Evolutionary conservation across 2,888 invertebrate species (phyloP), one percentile per base, ranked within the genome.

Genomic region (Antheraea yamamai): DNA sequence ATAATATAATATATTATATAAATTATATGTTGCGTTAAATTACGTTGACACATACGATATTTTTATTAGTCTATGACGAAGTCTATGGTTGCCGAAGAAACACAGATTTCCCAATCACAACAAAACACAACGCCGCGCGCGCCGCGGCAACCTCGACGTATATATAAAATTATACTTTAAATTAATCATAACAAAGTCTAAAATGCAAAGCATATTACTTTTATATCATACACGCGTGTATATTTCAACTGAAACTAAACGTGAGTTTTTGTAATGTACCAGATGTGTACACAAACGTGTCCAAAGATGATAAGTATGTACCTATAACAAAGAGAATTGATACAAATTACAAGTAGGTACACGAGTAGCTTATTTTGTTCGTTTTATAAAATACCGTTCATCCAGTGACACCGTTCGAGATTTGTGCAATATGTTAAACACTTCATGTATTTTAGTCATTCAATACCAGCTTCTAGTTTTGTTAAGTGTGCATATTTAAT

Each of bases 241-340:
- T 78, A 82, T 80, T 80, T 85, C 85, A 84, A 79, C 83, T 87
- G 86, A 82, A 84, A 85, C 85, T 81, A 87, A 87, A 84, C 79
- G 81, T 76, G 75, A 79, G 64, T 79, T 74, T 77, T 79, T 80
- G 18, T 61, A 58, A 61, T 73, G 26, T 74, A 68, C 61, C 75
- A 68, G 74, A 73, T 74, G 73, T 70, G 51, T 55, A 55, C 52
- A 26, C 18, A 23, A 23, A 72, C 23, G 52, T 72, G 52, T 7
- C 30, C 16, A 72, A 39, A 55, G 55, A 52, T 72, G 51, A 51
- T 74, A 55, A 66, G 30, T 66, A 16, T 66, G 6, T 30, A 66
- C 64, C 35, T 30, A 30, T 66, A 66, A 16, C 64, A 66, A 66
- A 66, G 30, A 30, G 16, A 66, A 61, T 23, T 61, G 20, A 61